These are phyloP conservation scores for Heliconius nattereri DNA, from an alignment of 1,140 invertebrate species.

Conservation along the genomic window DNA sequence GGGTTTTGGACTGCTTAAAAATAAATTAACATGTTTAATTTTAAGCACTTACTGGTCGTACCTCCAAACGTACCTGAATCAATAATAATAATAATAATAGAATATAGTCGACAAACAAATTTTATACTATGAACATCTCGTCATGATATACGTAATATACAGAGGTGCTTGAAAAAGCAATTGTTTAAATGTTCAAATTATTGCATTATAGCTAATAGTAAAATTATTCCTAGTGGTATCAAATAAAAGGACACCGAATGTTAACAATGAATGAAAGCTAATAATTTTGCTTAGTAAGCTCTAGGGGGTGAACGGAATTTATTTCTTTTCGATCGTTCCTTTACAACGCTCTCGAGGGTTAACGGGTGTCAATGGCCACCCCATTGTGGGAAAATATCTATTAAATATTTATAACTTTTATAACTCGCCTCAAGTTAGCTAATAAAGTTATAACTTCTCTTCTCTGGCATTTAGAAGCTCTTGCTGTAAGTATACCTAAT, in stretches of 20 bases:
- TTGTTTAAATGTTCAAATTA: conserved; percentile 13
- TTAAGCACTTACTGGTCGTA: too few relatives aligned
- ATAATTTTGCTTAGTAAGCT: conserved; percentile 74
- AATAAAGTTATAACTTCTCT: conserved; percentile 29
- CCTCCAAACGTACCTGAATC: too few relatives aligned
- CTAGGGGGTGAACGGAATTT: conserved; percentile 60
- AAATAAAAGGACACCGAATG: conserved; percentile 43
- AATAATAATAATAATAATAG: background rate
- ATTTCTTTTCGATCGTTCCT: conserved; percentile 72
- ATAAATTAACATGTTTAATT: too few relatives aligned
- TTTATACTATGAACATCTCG: background rate
- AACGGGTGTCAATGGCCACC: conserved; percentile 73
- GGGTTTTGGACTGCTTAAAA: too few relatives aligned
- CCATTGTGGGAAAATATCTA: conserved; percentile 79
- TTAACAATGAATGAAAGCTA: conserved; percentile 63
- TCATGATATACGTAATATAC: background rate
- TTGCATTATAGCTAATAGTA: conserved; percentile 36
- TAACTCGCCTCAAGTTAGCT: conserved; percentile 38
- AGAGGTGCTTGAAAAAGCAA: background rate
- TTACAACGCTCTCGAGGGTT: conserved; percentile 72
- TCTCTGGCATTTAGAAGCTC: conserved; percentile 1
- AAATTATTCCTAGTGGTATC: conserved; percentile 43
- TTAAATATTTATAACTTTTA: conserved; percentile 76
- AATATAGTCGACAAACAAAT: background rate
- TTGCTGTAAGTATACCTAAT: background rate